Evolutionary conservation across 2,113 vertebrate genomes (phyloP), one percentile per base, ranked within the genome.

Genomic region (Catharus fuscescens): DNA sequence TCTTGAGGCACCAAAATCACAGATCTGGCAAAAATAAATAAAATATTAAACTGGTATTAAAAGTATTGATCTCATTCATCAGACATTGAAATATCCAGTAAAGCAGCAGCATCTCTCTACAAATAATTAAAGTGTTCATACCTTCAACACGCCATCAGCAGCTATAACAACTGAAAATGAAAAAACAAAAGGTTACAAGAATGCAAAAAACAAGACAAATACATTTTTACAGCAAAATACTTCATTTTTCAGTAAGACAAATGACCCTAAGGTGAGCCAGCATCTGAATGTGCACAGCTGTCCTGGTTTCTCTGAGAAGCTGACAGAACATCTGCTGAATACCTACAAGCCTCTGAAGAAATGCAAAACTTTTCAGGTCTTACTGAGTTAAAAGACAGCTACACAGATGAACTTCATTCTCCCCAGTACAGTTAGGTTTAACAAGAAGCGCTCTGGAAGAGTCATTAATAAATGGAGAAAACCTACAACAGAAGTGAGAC

Each of bases 1-100:
- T 94, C 98, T 98, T 28, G 99, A 99, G 40, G 99, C 99, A 59
- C 99, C 99, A 88, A 99, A 99, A 96, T 99, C 99, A 83, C 99
- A 99, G 94, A 99, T 99, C 99, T 99, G 96, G 86, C 73, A 79
- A 87, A 76, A 96, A 88, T 6, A 50, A 94, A 60, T 40, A 60
- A 54, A 64, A 92, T 67, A 42, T 19, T 56, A 56, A 86, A 62
- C n/a, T 28, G 84, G 36, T 50, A 83, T 84, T 38, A 84, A 82
- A 64, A 67, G 12, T 21, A 40, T 57, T 45, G 70, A 40, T 16
- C 53, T 83, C 47, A 90, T 53, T 86, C 52, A 93, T 36, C n/a
- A 79, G 64, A 65, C 36, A 79, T 69, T 23, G 94, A 56, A 92
- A 88, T n/a, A 36, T 18, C 2, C 0, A 42, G 18, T 47, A 31